These are phyloP conservation scores for Nyctalus aviator DNA, from an alignment of 2,797 vertebrate species.

Conservation along the genomic window DNA sequence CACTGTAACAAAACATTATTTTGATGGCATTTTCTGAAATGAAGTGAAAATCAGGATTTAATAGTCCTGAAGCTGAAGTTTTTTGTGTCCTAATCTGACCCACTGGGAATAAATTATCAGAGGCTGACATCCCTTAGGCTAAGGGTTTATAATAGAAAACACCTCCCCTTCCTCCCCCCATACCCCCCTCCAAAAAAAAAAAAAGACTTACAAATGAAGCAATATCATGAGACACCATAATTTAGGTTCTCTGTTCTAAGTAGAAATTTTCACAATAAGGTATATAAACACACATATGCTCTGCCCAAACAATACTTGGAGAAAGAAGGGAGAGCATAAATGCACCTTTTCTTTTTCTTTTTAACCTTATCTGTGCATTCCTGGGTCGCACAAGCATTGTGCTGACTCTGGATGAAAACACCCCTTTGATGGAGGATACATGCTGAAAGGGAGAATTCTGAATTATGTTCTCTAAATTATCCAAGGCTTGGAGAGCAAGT, in stretches of 20 bases:
- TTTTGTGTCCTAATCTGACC: conserved; percentile 70
- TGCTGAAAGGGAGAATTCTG: conserved; percentile 97
- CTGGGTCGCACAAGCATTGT: conserved; percentile 88
- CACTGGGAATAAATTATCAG: conserved; percentile 75
- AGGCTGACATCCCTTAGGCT: conserved; percentile 72
- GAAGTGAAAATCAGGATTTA: conserved; percentile 57
- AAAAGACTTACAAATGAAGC: conserved; percentile 71
- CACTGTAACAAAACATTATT: conserved; percentile 6
- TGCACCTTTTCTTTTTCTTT: conserved; percentile 80
- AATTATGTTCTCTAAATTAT: conserved; percentile 99
- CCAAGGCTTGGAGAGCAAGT: conserved; percentile 93
- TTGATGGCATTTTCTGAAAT: conserved; percentile 39
- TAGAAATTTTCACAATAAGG: conserved; percentile 39
- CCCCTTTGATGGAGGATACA: conserved; percentile 91
- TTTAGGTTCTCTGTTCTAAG: conserved; percentile 60
- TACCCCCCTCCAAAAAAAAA: too few relatives aligned
- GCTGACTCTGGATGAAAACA: conserved; percentile 90
- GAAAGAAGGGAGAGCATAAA: neutral
- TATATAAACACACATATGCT: neutral
- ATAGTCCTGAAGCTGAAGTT: conserved; percentile 63
- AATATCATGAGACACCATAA: conserved; percentile 17
- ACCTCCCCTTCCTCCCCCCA: neutral
- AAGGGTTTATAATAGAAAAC: conserved; percentile 66
- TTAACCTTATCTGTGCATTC: conserved; percentile 87
- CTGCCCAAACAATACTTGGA: conserved; percentile 54